A percentile compares a stretch with the other conserved stretches of the same genome.
These are phyloP conservation scores for Dromius quadrimaculatus DNA, from an alignment of 2,888 invertebrate genomes.

Conservation along the genomic window DNA sequence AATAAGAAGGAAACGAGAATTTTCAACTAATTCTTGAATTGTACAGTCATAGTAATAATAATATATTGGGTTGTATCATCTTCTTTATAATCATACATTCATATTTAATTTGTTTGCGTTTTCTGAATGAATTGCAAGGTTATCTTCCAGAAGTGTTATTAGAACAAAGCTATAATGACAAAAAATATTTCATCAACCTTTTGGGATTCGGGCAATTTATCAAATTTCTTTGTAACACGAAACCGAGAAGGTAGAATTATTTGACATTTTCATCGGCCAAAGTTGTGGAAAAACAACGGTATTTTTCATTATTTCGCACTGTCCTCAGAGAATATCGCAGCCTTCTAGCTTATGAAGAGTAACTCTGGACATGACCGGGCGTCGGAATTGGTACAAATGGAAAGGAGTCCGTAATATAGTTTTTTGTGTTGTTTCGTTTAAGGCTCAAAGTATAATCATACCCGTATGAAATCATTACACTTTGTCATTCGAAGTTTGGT, in stretches of 20 bases:
- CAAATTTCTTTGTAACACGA: slow-evolving; percentile 26
- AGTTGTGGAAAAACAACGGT: slow-evolving; percentile 33
- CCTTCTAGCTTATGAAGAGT: slow-evolving; percentile 33
- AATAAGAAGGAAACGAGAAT: too few species aligned
- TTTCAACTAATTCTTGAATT: too few species aligned
- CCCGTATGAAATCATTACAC: not conserved
- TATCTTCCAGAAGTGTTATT: slow-evolving; percentile 25
- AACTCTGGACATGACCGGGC: slow-evolving; percentile 7
- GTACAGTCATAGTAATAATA: too few species aligned
- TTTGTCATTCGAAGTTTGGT: too few species aligned
- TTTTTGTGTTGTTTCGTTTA: slow-evolving; percentile 19
- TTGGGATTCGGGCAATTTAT: slow-evolving; percentile 22
- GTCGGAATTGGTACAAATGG: slow-evolving; percentile 36
- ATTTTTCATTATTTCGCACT: slow-evolving; percentile 36
- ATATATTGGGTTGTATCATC: too few species aligned
- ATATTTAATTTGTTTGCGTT: too few species aligned
- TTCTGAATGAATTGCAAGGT: too few species aligned
- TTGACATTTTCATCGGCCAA: slow-evolving; percentile 38
- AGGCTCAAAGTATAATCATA: slow-evolving; percentile 33
- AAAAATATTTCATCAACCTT: slow-evolving; percentile 17
- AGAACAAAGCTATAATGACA: slow-evolving; percentile 15
- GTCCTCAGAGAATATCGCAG: slow-evolving; percentile 30
- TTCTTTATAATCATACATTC: too few species aligned
- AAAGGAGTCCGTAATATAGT: slow-evolving; percentile 17
- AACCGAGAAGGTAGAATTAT: slow-evolving; percentile 1